phyloP scores from a whole-genome alignment of 2,113 vertebrate genomes.

The Brienomyrus longianalis region DNA sequence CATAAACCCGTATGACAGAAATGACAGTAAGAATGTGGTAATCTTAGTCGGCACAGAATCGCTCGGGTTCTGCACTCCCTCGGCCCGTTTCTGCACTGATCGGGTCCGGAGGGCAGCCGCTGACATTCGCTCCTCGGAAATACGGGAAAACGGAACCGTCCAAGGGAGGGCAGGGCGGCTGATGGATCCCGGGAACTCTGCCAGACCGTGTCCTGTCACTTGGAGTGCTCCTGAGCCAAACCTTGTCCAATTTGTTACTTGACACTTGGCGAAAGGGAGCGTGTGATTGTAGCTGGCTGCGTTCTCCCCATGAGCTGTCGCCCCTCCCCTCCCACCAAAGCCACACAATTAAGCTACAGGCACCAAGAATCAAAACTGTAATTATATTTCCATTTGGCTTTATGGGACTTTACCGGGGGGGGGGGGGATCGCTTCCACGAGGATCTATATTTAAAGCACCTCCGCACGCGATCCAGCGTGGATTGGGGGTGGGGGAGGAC shows the following conservation, averaged over 20 bases:
- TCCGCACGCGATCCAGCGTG: conserved; percentile 36
- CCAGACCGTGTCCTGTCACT: neutral
- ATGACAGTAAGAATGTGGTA: neutral
- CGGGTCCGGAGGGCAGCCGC: neutral
- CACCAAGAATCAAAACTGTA: conserved; percentile 42
- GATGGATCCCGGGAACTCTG: neutral
- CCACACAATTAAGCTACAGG: conserved; percentile 17
- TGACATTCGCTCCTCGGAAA: neutral
- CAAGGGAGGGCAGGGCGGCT: neutral
- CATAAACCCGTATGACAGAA: neutral
- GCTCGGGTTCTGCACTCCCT: neutral
- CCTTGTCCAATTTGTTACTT: conserved; percentile 45
- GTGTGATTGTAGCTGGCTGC: conserved; percentile 42
- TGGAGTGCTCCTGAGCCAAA: conserved; percentile 25
- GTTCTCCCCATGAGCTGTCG: conserved; percentile 37
- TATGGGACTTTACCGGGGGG: conserved; percentile 56
- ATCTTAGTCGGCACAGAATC: neutral
- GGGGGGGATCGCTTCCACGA: neutral
- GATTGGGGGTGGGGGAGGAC: neutral
- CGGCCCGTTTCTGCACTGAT: neutral
- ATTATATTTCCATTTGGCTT: conserved; percentile 49
- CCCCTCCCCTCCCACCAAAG: conserved; percentile 23
- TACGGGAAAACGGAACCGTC: neutral
- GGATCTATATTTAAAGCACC: conserved; percentile 44
- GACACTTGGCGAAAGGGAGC: conserved; percentile 41